Base-by-base conservation (phyloP, 2,113 vertebrate species). In the Anarrhichthys ocellatus region DNA sequence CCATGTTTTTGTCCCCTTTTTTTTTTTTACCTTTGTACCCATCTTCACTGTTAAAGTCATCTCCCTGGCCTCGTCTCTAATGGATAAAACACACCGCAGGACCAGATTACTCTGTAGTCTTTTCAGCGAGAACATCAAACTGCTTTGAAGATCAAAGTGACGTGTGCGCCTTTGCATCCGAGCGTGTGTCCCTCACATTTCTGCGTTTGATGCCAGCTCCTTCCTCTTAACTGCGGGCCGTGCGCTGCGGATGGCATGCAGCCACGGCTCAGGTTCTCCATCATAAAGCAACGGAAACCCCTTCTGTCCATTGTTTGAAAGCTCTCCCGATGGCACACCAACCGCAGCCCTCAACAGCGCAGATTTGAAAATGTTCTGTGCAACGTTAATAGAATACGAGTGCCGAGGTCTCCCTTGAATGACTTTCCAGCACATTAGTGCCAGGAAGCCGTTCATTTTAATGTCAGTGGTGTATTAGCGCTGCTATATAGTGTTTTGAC, bases 371-470 rank as follows among this genome's bases (percentile, higher is more conserved):
- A 90, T 88, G 88, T 81, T 92, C 91, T 91, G 89, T 83, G 91
- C 88, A 90, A 88, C 50, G 50, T 90, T 93, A 92, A 93, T 91
- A 92, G 86, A 88, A 91, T 93, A 89, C 73, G 77, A 93, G 89
- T 73, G 84, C 78, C 6, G 82, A 78, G 87, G 80, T 86, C 86
- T 86, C 85, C 83, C 69, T 66, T 63, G 84, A 90, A 89, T 87
- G 82, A 85, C 85, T 92, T 93, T 92, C 92, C 92, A 92, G 92
- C 77, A 86, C 93, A 90, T 93, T 92, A 87, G 82, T 58, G 92
- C 85, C 89, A 92, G 91, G 90, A 94, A 93, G 90, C 88, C 50
- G 86, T 91, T 90, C 80, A 74, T 94, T 94, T 92, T 91, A 80
- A 73, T 90, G 88, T 92, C 94, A 87, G 81, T 52, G 73, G 69